Base-by-base conservation (phyloP, 1,140 invertebrate species). In the Phymastichus coffea region DNA sequence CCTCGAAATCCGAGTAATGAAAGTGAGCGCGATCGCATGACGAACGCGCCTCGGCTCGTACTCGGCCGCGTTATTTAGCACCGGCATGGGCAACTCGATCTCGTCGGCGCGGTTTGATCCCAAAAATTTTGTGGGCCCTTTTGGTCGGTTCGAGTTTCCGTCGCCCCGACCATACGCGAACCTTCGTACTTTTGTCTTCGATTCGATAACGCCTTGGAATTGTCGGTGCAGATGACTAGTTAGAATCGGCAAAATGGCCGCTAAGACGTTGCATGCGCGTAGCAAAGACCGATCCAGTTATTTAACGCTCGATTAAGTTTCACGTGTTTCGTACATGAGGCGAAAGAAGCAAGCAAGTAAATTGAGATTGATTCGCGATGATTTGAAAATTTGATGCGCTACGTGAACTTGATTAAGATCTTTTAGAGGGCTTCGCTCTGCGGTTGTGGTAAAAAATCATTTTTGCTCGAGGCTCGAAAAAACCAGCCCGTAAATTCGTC, bases 361-460 rank as follows among this genome's bases (percentile, higher is more conserved):
- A 44, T 28, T 33, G 56, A 49, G 26, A 58, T 30, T 46, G 30
- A 52, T 52, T 46, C 41, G 20, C 10, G 56, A 33, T 51, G 47
- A 58, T 58, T 58, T 53, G 57, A 59, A 52, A 53, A 59, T 52
- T 46, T 44, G 22, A 48, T 48, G 43, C 33, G 22, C 54, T 57
- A 43, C 46, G 46, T 43, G 46, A 49, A 51, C 37, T 57, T 57
- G 56, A 57, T 57, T 57, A 57, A 57, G 56, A 49, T 57, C 56
- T 57, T 46, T 49, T 49, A 23, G 17, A 49, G 37, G 35, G 46
- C 46, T 48, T 54, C 17, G 23, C 41, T 54, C 30, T 60, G 57
- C 51, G 57, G 57, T 60, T 54, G 57, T 54, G 57, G 57, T 60
- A 51, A 60, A 54, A 51, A 51, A 48, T 47, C n/a, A 51, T 59